Evolutionary conservation across 2,113 vertebrate species (phyloP).

Genomic region (Petrocephalus zakoni): DNA sequence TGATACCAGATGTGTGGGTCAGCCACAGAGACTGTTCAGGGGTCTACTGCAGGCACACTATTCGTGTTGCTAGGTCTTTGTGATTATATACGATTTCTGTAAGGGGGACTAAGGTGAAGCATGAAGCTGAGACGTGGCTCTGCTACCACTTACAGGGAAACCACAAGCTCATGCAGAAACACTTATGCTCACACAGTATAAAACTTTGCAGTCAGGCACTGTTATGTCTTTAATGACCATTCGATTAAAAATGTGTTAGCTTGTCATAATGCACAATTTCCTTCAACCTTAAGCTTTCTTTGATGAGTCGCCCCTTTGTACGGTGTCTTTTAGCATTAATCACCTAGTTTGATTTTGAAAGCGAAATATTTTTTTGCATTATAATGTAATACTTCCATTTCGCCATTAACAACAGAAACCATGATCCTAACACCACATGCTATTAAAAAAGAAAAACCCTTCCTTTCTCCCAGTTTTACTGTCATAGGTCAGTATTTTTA

Average conservation of each 20-base stretch:
- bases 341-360: neutral
- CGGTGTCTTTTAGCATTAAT: neutral
- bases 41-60: too few relatives aligned
- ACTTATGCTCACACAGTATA: neutral
- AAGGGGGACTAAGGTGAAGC: too few relatives aligned
- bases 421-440: neutral
- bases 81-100: too few relatives aligned
- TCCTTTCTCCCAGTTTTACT: neutral
- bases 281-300: neutral
- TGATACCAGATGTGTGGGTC: too few relatives aligned
- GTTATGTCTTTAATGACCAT: neutral
- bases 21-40: too few relatives aligned
- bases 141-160: too few relatives aligned
- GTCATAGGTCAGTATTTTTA: neutral
- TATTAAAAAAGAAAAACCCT: neutral
- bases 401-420: rapidly evolving
- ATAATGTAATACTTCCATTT: neutral
- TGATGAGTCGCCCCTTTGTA: neutral
- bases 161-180: too few relatives aligned
- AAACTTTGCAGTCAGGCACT: neutral
- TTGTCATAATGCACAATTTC: neutral
- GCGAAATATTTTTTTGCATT: neutral
- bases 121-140: too few relatives aligned
- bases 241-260: neutral
- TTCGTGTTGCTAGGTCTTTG: too few relatives aligned